Evolutionary conservation across 2,888 invertebrate species (phyloP).

Genomic region (Pyrocoelia pectoralis): DNA sequence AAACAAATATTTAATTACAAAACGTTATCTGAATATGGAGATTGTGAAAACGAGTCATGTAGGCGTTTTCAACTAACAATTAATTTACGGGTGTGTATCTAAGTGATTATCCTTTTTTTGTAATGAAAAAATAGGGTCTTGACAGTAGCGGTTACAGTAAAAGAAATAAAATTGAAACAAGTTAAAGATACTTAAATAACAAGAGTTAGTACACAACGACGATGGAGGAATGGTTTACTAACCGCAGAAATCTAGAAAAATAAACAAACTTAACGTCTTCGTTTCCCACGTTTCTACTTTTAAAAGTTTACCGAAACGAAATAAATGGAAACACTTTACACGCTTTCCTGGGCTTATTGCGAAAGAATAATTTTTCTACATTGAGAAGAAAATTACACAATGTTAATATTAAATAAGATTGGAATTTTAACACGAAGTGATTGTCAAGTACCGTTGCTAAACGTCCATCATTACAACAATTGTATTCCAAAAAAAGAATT

Average conservation of each 20-base stretch:
- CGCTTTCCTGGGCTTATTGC: too few species aligned
- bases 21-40: too few species aligned
- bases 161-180: too few species aligned
- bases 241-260: constrained; percentile 10
- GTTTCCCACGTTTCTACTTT: constrained; percentile 8
- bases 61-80: too few species aligned
- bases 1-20: too few species aligned
- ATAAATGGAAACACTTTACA: background rate
- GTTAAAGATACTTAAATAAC: background rate
- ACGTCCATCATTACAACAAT: background rate
- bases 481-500: background rate
- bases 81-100: too few species aligned
- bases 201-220: background rate
- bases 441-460: background rate
- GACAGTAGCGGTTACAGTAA: too few species aligned
- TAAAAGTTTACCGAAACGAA: constrained; percentile 2
- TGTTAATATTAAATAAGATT: too few species aligned
- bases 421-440: background rate
- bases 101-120: too few species aligned
- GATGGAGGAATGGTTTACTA: background rate
- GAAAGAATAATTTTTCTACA: background rate
- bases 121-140: too few species aligned
- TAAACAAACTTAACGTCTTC: constrained; percentile 1
- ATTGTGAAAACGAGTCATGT: too few species aligned
- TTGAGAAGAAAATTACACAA: background rate